Evolutionary conservation across 2,113 vertebrate genomes (phyloP).

Genomic region (Ameiurus melas): DNA sequence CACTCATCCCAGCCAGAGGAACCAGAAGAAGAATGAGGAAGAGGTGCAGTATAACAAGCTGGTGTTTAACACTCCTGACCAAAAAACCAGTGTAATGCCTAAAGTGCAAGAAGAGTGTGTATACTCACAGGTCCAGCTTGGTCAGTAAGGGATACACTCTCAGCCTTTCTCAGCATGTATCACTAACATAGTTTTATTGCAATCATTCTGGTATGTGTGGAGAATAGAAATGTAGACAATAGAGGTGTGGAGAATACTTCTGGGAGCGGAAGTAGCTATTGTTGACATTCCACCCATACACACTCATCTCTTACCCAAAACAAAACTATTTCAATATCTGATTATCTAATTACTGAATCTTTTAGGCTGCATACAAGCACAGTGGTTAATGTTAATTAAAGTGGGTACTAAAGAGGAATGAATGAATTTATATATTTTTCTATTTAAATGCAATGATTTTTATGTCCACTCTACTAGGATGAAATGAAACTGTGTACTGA

Average conservation of each 20-base stretch:
- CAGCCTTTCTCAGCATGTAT: neutral
- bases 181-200: too few species aligned
- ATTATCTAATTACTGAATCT: neutral
- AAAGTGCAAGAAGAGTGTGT: neutral
- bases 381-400: neutral
- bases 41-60: slow-evolving; percentile 28
- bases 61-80: slow-evolving; percentile 7
- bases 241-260: too few species aligned
- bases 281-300: neutral
- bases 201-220: neutral
- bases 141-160: neutral
- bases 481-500: too few species aligned
- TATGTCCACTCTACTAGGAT: too few species aligned
- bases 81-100: too few species aligned
- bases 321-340: neutral
- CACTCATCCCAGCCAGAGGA: neutral
- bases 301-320: neutral
- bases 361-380: neutral
- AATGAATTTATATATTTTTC: neutral
- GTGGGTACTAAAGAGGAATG: neutral
- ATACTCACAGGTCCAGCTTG: slow-evolving; percentile 12
- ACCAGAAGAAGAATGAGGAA: neutral
- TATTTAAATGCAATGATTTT: too few species aligned
- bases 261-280: neutral
- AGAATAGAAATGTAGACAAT: too few species aligned